These are phyloP conservation scores for Saimiri boliviensis DNA, from an alignment of 2,113 vertebrate species.

Conservation along the genomic window DNA sequence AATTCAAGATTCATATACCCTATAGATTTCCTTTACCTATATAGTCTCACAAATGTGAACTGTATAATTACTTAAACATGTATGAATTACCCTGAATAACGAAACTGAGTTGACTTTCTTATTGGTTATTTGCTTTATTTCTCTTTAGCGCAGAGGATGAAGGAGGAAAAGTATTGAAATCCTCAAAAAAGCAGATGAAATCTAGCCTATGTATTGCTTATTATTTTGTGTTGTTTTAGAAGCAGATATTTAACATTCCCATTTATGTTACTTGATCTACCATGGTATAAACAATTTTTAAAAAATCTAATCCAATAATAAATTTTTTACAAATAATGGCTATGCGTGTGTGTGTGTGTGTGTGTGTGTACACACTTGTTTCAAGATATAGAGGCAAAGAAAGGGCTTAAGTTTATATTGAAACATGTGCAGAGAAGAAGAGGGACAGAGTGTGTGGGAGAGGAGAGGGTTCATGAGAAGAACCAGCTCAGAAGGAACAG, in stretches of 20 bases:
- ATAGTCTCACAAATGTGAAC: background rate
- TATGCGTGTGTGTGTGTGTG: background rate
- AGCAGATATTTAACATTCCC: background rate
- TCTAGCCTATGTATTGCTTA: background rate
- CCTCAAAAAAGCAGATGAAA: background rate
- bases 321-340: background rate
- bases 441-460: accelerated
- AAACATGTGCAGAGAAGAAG: background rate
- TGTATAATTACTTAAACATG: background rate
- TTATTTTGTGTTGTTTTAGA: background rate
- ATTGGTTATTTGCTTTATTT: background rate
- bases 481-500: background rate
- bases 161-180: background rate
- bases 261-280: background rate
- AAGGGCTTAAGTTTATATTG: background rate
- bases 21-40: background rate
- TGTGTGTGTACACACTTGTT: background rate
- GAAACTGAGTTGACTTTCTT: background rate
- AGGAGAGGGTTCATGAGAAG: background rate
- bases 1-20: background rate
- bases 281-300: background rate
- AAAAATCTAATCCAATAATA: background rate
- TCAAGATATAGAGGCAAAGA: background rate
- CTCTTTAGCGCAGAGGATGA: background rate
- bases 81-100: background rate